Evolutionary conservation across 2,113 vertebrate genomes (phyloP).

Genomic region (Colaptes auratus): DNA sequence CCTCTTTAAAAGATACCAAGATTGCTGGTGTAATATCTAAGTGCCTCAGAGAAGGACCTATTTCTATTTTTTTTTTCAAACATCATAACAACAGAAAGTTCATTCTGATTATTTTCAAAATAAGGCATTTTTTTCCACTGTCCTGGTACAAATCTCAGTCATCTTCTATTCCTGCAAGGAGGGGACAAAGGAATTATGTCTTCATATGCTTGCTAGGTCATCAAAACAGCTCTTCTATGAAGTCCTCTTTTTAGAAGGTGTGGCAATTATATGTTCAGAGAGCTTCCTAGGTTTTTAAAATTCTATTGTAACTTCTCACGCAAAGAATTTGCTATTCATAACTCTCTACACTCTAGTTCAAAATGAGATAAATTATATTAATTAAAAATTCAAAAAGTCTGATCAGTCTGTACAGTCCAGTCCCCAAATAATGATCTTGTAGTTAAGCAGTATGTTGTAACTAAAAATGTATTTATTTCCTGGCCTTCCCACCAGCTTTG

Average conservation of each 20-base stretch:
- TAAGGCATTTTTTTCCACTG: not conserved
- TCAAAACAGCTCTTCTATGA: constrained; percentile 9
- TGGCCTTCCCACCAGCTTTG: not conserved
- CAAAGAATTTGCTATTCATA: constrained; percentile 2
- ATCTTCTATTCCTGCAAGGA: not conserved
- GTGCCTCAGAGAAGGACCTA: too few relatives aligned
- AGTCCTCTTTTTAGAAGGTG: constrained; percentile 1
- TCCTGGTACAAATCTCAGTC: not conserved
- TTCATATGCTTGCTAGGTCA: not conserved
- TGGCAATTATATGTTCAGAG: not conserved
- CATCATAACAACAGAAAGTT: not conserved
- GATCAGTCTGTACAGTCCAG: not conserved
- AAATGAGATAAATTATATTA: constrained; percentile 45
- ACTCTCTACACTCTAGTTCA: not conserved
- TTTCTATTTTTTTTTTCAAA: too few relatives aligned
- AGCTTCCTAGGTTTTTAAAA: not conserved
- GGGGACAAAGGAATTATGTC: not conserved
- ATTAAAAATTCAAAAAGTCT: constrained; percentile 54
- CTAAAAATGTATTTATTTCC: constrained; percentile 16
- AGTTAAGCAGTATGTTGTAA: not conserved
- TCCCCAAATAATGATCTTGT: constrained; percentile 31
- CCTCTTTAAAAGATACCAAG: not conserved
- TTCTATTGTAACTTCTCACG: constrained; percentile 44
- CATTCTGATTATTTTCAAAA: not conserved
- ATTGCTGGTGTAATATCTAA: too few relatives aligned